Percentiles rank a stretch among this genome's conserved stretches.
Conservation (phyloP, 1,140 invertebrate genomes). For the Drosophila simulans region DNA sequence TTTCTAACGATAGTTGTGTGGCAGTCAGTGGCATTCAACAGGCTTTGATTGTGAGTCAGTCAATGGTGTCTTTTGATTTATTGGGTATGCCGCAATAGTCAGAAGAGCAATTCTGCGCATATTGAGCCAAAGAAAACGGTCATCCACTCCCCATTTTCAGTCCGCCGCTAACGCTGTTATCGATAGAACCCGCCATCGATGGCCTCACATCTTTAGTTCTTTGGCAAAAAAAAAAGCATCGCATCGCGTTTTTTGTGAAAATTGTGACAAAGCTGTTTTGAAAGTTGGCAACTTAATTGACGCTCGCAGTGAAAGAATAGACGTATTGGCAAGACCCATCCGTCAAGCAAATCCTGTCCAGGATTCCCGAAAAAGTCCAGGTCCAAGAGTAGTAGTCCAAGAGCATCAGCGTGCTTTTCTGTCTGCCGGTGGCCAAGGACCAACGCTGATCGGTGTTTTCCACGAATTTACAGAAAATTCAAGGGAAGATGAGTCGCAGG, state of each 20-base stretch:
- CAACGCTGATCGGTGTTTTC: not conserved
- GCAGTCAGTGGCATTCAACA: too few species aligned
- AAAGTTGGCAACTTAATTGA: slow-evolving; percentile 7
- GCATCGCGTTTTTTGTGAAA: slow-evolving; percentile 15
- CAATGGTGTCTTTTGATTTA: too few species aligned
- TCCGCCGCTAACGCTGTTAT: not conserved
- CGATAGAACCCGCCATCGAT: slow-evolving; percentile 10
- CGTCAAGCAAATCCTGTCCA: not conserved
- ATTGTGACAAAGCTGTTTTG: slow-evolving; percentile 4
- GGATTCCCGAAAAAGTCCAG: slow-evolving; percentile 6
- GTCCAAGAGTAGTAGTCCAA: not conserved
- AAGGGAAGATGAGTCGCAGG: slow-evolving; percentile 89
- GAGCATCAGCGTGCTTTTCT: slow-evolving; percentile 8
- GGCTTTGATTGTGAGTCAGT: too few species aligned
- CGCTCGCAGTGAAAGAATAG: not conserved
- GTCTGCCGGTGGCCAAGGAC: slow-evolving; percentile 6
- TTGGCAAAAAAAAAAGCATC: slow-evolving; percentile 28
- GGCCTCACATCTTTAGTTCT: not conserved
- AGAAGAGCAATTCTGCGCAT: too few species aligned
- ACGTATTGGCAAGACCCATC: not conserved
- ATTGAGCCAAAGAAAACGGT: too few species aligned
- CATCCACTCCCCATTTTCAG: too few species aligned
- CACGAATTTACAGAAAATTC: not conserved
- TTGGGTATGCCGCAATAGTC: too few species aligned
- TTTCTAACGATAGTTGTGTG: too few species aligned